phyloP scores from a whole-genome alignment of 53 echinoderm and acorn worm species.

The Holothuria leucospilota region DNA sequence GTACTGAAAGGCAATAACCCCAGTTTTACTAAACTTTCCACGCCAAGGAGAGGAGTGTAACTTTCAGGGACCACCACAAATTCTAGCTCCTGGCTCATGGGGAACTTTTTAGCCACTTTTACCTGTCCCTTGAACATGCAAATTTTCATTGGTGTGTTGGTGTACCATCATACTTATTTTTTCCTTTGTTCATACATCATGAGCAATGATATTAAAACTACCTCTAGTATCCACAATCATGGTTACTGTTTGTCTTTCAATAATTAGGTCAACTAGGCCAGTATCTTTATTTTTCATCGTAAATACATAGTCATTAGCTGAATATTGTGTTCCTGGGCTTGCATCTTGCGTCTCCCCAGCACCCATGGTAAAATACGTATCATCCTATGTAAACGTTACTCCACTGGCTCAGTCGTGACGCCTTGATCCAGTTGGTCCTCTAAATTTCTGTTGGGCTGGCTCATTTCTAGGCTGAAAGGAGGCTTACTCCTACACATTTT shows the following conservation, averaged over 20 bases:
- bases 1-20: conserved; percentile 13
- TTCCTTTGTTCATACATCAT: neutral
- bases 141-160: no score
- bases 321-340: no score
- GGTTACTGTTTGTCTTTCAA: conserved; percentile 3
- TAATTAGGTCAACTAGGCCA: neutral
- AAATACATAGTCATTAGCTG: neutral
- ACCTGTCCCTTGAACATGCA: no score
- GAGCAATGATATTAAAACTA: neutral
- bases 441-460: neutral
- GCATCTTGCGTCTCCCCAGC: no score
- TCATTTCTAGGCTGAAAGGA: neutral
- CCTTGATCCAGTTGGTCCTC: neutral
- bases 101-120: no score
- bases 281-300: neutral
- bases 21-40: neutral
- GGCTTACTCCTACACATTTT: neutral
- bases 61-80: neutral
- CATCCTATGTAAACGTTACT: conserved; percentile 2
- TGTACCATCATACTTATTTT: no score
- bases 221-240: neutral
- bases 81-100: no score
- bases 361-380: neutral
- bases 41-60: neutral
- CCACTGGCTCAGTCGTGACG: neutral